These are phyloP conservation scores for Palythoa caribaeorum DNA, from an alignment of 92 coral and sea anemone genomes.

Conservation along the genomic window DNA sequence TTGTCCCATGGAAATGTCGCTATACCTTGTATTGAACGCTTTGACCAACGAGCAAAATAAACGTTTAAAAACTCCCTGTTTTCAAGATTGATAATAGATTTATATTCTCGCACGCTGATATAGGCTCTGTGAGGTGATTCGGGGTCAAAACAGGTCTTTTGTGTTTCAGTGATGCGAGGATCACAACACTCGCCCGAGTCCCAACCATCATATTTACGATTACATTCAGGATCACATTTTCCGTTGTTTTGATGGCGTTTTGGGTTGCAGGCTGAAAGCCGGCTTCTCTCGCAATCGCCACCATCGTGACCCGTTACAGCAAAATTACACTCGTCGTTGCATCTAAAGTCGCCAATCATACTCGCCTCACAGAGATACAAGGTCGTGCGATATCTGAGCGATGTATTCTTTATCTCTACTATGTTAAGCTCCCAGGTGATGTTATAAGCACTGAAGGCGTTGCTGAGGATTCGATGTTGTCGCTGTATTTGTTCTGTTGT, in stretches of 20 bases:
- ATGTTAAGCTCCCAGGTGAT: conserved; percentile 80
- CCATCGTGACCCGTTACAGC: conserved; percentile 92
- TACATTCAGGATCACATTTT: conserved; percentile 94
- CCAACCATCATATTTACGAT: conserved; percentile 75
- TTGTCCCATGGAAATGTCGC: conserved; percentile 99
- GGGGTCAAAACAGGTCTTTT: conserved; percentile 89
- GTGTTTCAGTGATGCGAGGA: conserved; percentile 59
- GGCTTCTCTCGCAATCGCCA: conserved; percentile 84
- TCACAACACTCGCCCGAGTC: conserved; percentile 95
- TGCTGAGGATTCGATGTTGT: conserved; percentile 67
- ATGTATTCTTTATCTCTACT: conserved; percentile 72
- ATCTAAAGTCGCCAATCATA: conserved; percentile 77
- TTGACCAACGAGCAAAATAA: conserved; percentile 86
- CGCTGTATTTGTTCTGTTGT: conserved; percentile 65
- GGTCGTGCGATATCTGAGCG: conserved; percentile 79
- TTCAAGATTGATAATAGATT: conserved; percentile 66
- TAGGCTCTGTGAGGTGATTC: conserved; percentile 84
- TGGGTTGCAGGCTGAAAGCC: conserved; percentile 79
- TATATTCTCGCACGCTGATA: conserved; percentile 87
- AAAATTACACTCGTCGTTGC: conserved; percentile 70
- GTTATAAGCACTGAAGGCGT: conserved; percentile 76
- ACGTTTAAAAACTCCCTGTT: conserved; percentile 82
- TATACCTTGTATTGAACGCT: conserved; percentile 68
- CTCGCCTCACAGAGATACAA: conserved; percentile 78
- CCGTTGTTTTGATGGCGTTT: conserved; percentile 83